Conservation (phyloP, 2,797 vertebrate genomes). For the Serranus cabrilla region DNA sequence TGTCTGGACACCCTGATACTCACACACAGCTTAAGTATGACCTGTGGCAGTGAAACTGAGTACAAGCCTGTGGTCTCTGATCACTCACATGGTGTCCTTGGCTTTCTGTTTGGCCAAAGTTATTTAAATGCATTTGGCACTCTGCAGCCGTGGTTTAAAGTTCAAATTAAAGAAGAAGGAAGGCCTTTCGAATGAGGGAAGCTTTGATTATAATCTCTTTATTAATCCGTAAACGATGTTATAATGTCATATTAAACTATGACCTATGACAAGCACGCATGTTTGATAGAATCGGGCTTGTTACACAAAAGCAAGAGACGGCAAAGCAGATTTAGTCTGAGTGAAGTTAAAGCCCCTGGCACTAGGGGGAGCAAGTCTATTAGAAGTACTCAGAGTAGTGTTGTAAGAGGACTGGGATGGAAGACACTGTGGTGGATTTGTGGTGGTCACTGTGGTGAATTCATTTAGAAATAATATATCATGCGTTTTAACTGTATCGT, state of each 20-base stretch:
- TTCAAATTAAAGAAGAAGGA: neutral
- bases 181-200: neutral
- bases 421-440: constrained; percentile 30
- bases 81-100: constrained; percentile 62
- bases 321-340: neutral
- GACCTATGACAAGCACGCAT: neutral
- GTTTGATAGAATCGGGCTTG: neutral
- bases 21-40: constrained; percentile 63
- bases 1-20: constrained; percentile 76
- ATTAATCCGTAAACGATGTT: neutral
- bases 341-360: constrained; percentile 67
- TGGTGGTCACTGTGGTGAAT: constrained; percentile 44
- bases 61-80: constrained; percentile 47
- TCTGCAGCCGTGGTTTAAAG: constrained; percentile 1
- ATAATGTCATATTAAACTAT: neutral
- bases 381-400: constrained; percentile 60
- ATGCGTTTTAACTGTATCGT: constrained; percentile 26
- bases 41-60: constrained; percentile 72
- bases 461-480: constrained; percentile 32
- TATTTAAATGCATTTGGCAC: constrained; percentile 33
- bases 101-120: constrained; percentile 34
- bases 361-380: constrained; percentile 88
- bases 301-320: constrained; percentile 2
- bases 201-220: neutral
- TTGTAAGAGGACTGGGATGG: neutral